Evolutionary conservation across 2,888 invertebrate genomes (phyloP).

Genomic region (Patella depressa): DNA sequence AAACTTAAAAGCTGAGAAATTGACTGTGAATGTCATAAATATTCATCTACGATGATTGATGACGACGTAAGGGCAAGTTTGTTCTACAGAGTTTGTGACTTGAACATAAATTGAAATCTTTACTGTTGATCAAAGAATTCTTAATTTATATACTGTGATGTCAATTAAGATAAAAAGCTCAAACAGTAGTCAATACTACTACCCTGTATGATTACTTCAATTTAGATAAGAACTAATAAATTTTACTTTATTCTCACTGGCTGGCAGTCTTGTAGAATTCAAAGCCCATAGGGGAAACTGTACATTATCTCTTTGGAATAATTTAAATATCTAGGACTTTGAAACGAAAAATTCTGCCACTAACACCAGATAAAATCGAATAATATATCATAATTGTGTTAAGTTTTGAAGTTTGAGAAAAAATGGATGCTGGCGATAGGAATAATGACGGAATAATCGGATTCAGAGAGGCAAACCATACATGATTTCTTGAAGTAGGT

Average conservation of each 20-base stretch:
- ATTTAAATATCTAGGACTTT: background rate
- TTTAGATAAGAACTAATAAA: background rate
- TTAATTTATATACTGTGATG: no score
- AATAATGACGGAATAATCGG: no score
- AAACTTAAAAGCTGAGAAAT: no score
- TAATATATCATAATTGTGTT: slow-evolving; percentile 1
- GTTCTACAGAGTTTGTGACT: no score
- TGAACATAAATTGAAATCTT: no score
- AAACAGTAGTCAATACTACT: no score
- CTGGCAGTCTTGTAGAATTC: background rate
- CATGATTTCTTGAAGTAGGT: background rate
- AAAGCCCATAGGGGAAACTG: background rate
- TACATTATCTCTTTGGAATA: background rate
- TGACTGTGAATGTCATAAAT: no score
- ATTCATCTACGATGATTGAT: no score
- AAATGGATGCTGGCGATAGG: background rate
- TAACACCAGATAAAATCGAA: background rate
- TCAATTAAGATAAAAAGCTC: no score
- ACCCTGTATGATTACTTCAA: background rate
- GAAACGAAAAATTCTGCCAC: background rate
- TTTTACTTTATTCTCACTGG: background rate
- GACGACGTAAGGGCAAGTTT: no score
- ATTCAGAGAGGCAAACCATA: no score
- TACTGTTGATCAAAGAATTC: no score
- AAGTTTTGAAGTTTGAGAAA: slow-evolving; percentile 4